Evolutionary conservation across 2,797 vertebrate species (phyloP).

Genomic region (Arctocebus calabarensis): DNA sequence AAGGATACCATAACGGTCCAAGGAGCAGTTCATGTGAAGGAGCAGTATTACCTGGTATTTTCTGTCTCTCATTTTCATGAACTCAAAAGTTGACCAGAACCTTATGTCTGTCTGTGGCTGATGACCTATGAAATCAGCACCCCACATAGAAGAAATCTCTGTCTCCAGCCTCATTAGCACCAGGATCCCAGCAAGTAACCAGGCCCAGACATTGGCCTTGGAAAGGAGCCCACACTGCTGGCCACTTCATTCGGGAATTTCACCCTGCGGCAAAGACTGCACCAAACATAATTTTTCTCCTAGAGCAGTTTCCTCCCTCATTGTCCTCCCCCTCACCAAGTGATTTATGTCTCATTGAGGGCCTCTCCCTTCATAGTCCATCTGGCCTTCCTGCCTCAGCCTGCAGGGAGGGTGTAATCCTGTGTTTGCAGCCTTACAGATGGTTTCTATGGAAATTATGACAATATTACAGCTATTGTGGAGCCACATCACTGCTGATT

Average conservation of each 20-base stretch:
- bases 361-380: constrained; percentile 60
- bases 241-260: not conserved
- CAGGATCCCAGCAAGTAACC: not conserved
- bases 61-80: not conserved
- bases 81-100: not conserved
- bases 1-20: not conserved
- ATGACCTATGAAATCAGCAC: not conserved
- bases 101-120: not conserved
- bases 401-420: constrained; percentile 75
- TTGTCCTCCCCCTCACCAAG: not conserved
- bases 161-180: not conserved
- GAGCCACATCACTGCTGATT: constrained; percentile 6
- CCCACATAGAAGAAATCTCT: not conserved
- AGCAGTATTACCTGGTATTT: not conserved
- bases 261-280: not conserved
- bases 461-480: constrained; percentile 71
- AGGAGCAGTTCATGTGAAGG: not conserved
- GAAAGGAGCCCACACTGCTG: not conserved
- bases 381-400: constrained; percentile 79
- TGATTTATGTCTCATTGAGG: constrained; percentile 75
- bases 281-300: constrained; percentile 27
- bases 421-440: constrained; percentile 80
- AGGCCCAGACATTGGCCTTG: constrained; percentile 33
- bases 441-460: constrained; percentile 86
- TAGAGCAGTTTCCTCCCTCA: constrained; percentile 3